Evolutionary conservation across 1,140 invertebrate genomes (phyloP).

Genomic region (Muscidifurax raptorellus): DNA sequence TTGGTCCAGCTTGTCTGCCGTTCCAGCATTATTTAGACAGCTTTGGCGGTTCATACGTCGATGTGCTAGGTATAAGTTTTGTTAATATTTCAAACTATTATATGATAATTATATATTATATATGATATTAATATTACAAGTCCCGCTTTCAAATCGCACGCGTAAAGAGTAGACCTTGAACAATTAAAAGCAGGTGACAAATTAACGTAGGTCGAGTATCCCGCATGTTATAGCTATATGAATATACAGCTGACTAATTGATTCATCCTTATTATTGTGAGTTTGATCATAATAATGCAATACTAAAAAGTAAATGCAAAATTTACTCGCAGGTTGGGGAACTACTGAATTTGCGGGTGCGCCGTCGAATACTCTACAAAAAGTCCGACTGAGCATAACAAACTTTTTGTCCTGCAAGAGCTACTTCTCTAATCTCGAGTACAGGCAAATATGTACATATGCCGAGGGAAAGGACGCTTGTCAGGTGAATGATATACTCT

Average conservation of each 20-base stretch:
- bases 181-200: no score
- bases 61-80: slow-evolving; percentile 75
- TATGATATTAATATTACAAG: no score
- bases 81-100: no score
- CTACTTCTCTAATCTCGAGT: slow-evolving; percentile 64
- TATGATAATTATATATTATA: no score
- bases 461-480: slow-evolving; percentile 59
- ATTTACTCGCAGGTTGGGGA: slow-evolving; percentile 80
- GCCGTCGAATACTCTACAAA: slow-evolving; percentile 76
- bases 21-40: slow-evolving; percentile 73
- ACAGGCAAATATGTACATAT: slow-evolving; percentile 80
- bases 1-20: slow-evolving; percentile 82
- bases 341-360: slow-evolving; percentile 76
- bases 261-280: no score
- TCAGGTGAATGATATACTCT: slow-evolving; percentile 57
- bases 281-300: no score
- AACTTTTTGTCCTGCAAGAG: slow-evolving; percentile 73
- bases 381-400: slow-evolving; percentile 79
- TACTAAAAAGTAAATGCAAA: background rate
- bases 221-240: no score
- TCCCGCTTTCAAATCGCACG: no score
- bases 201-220: no score
- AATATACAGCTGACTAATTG: no score
- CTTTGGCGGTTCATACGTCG: slow-evolving; percentile 74
- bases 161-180: background rate